These are phyloP conservation scores for Drosophila nebulosa DNA, from an alignment of 1,140 invertebrate genomes.

Conservation along the genomic window DNA sequence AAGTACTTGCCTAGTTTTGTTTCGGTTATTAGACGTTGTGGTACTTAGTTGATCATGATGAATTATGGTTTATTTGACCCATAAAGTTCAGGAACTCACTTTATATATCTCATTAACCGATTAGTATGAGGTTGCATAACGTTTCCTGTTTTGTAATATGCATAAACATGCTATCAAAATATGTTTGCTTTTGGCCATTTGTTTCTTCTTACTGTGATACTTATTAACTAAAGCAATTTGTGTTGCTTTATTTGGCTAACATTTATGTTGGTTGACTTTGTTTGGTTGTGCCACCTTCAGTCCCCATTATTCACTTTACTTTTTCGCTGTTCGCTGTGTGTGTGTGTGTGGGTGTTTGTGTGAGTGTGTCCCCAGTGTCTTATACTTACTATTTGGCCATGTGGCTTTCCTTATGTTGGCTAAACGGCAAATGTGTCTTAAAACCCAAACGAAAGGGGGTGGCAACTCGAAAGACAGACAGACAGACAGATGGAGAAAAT, in stretches of 20 bases:
- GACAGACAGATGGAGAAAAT: conserved; percentile 13
- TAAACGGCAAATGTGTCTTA: conserved; percentile 6
- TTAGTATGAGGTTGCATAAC: not conserved
- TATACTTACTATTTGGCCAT: conserved; percentile 36
- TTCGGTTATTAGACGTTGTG: too few relatives aligned
- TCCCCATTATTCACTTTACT: conserved; percentile 58
- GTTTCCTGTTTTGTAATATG: not conserved
- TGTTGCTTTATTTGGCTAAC: conserved; percentile 49
- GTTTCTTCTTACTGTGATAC: conserved; percentile 5
- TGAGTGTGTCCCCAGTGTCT: conserved; percentile 31
- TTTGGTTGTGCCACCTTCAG: conserved; percentile 13
- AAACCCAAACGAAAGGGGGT: not conserved
- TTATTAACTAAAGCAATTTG: conserved; percentile 51
- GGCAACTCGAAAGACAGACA: not conserved
- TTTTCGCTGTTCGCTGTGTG: conserved; percentile 18
- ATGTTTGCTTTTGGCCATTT: not conserved
- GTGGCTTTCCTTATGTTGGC: conserved; percentile 40
- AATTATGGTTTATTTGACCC: too few relatives aligned
- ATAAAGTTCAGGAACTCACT: too few relatives aligned
- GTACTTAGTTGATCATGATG: too few relatives aligned
- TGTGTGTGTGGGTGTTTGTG: conserved; percentile 10
- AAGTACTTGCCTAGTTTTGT: too few relatives aligned
- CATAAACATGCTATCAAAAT: too few relatives aligned
- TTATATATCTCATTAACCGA: not conserved
- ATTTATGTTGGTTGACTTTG: conserved; percentile 23